Percentiles rank a stretch among this genome's conserved stretches.
Conservation (phyloP, 1,140 invertebrate species). For the Tetramorium parvispinum region DNA sequence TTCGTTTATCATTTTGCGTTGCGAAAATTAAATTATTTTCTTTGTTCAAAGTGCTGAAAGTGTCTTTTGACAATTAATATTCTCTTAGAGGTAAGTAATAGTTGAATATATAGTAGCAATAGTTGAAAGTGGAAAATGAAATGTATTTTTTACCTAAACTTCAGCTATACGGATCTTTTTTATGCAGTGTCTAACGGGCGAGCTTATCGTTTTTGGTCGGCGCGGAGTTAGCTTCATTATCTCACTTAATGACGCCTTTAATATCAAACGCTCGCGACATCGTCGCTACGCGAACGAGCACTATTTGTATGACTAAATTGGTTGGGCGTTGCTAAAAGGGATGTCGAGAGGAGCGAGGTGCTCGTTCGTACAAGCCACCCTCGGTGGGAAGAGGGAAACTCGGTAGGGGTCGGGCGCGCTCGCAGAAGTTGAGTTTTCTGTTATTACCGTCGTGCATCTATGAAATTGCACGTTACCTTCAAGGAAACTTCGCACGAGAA, state of each 20-base stretch:
- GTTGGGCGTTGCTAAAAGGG: slow-evolving; percentile 72
- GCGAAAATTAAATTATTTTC: neutral
- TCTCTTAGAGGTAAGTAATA: neutral
- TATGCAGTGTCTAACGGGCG: neutral
- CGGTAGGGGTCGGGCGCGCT: slow-evolving; percentile 23
- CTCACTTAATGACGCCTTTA: slow-evolving; percentile 74
- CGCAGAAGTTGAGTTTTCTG: slow-evolving; percentile 60
- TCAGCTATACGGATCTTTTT: neutral
- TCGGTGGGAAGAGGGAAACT: slow-evolving; percentile 53
- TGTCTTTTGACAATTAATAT: neutral
- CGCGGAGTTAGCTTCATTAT: slow-evolving; percentile 70
- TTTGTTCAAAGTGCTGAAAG: neutral
- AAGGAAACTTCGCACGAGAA: slow-evolving; percentile 55
- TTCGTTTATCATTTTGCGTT: neutral
- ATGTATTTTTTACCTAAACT: neutral
- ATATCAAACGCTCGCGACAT: slow-evolving; percentile 72
- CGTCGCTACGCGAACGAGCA: slow-evolving; percentile 63
- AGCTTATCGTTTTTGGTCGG: slow-evolving; percentile 25
- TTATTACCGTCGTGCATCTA: slow-evolving; percentile 60
- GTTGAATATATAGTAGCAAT: no score
- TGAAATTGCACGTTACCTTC: slow-evolving; percentile 60
- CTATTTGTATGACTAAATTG: slow-evolving; percentile 77
- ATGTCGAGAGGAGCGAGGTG: slow-evolving; percentile 61
- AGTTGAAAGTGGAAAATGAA: neutral
- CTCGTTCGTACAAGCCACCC: slow-evolving; percentile 66